phyloP scores from a whole-genome alignment of 2,113 vertebrate species.

The Paracanthobrama guichenoti region DNA sequence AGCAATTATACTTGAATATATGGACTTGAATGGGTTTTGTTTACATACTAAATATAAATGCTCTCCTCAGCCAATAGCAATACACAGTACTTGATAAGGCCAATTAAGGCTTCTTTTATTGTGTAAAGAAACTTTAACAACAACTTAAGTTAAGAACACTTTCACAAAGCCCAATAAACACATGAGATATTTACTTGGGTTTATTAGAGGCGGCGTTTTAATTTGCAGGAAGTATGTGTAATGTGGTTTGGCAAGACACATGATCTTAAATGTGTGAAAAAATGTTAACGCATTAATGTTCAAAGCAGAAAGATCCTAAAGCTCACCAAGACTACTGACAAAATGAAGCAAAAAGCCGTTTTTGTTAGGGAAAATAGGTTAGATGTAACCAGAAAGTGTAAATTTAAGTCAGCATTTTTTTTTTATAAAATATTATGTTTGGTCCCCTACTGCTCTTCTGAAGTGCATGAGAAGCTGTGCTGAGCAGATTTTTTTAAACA shows the following conservation, averaged over 20 bases:
- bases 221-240: not conserved
- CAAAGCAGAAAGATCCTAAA: not conserved
- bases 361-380: not conserved
- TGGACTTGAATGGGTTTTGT: not conserved
- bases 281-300: not conserved
- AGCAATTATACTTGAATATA: not conserved
- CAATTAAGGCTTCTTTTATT: not conserved
- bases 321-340: not conserved
- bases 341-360: not conserved
- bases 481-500: not conserved
- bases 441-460: not conserved
- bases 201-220: not conserved
- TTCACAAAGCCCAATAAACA: slow-evolving; percentile 6
- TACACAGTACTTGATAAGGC: not conserved
- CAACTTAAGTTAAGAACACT: not conserved
- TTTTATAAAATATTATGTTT: not conserved
- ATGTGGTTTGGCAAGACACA: slow-evolving; percentile 10
- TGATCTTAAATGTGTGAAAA: slow-evolving; percentile 33
- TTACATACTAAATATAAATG: slow-evolving; percentile 4
- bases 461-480: not conserved
- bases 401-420: not conserved
- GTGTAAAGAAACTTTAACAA: not conserved
- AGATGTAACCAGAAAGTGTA: not conserved
- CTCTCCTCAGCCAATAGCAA: not conserved
- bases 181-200: not conserved